Conservation (phyloP, 2,888 invertebrate species). For the Coenonympha glycerion region DNA sequence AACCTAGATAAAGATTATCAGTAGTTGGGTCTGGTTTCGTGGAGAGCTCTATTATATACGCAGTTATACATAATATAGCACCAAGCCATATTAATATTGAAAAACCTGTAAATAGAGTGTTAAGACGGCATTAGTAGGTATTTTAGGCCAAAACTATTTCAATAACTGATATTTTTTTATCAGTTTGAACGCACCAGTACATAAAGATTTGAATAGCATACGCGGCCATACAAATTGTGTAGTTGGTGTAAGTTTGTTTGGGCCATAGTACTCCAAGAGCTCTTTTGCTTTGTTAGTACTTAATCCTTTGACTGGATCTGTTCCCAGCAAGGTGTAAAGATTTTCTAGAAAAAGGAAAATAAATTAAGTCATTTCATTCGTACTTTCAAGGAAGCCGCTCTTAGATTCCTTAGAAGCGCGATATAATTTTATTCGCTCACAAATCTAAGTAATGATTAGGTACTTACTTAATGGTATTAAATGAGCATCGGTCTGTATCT, state of each 20-base stretch:
- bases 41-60: constrained; percentile 77
- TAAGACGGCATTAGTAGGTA: not conserved
- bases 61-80: constrained; percentile 80
- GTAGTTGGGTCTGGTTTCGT: constrained; percentile 91
- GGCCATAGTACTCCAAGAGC: constrained; percentile 77
- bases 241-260: constrained; percentile 84
- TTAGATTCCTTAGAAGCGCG: too few species aligned
- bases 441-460: not conserved
- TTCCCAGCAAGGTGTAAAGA: constrained; percentile 45
- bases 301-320: constrained; percentile 75
- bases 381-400: too few species aligned
- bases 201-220: constrained; percentile 67
- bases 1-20: constrained; percentile 97
- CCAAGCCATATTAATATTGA: constrained; percentile 87
- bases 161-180: not conserved
- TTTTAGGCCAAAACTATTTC: not conserved
- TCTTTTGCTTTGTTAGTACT: constrained; percentile 74
- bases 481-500: constrained; percentile 76
- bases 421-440: too few species aligned
- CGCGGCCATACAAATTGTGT: constrained; percentile 82
- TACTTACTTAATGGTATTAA: constrained; percentile 64
- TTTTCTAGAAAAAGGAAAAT: constrained; percentile 43
- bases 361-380: too few species aligned
- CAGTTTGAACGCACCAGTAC: constrained; percentile 47
- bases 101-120: constrained; percentile 76